These are phyloP conservation scores for Cardiocondyla obscurior DNA, from an alignment of 1,140 invertebrate species.

Conservation along the genomic window DNA sequence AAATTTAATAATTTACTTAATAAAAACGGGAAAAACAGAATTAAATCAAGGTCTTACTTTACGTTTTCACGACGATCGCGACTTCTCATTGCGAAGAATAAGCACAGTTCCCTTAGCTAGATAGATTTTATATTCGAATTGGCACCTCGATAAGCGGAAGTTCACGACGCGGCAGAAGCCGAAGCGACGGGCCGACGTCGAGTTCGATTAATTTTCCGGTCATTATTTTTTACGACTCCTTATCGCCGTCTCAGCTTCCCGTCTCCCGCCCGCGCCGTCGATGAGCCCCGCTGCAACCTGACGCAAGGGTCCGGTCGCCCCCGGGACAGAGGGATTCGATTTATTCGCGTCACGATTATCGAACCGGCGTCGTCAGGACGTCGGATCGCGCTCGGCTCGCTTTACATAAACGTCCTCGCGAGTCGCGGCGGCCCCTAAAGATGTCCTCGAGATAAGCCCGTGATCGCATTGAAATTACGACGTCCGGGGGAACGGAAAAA, in stretches of 20 bases:
- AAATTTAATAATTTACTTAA: no score
- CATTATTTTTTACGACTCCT: slow-evolving; percentile 82
- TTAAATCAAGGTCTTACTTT: no score
- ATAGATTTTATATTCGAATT: slow-evolving; percentile 32
- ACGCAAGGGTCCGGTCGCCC: neutral
- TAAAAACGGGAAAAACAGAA: no score
- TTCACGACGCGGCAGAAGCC: slow-evolving; percentile 74
- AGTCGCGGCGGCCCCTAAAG: slow-evolving; percentile 77
- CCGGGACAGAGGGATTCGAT: slow-evolving; percentile 49
- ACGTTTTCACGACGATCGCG: no score
- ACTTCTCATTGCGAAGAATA: neutral
- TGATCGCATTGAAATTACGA: slow-evolving; percentile 60
- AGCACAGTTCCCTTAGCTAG: neutral
- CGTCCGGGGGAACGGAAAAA: neutral
- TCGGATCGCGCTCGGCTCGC: slow-evolving; percentile 51
- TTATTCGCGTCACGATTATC: slow-evolving; percentile 77
- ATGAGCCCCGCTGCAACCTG: neutral
- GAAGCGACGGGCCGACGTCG: slow-evolving; percentile 76
- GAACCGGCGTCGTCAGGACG: slow-evolving; percentile 56
- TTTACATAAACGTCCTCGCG: slow-evolving; percentile 79
- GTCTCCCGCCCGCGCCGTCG: slow-evolving; percentile 8
- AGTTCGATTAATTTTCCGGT: slow-evolving; percentile 83
- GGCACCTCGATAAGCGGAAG: slow-evolving; percentile 41
- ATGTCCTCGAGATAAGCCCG: slow-evolving; percentile 72
- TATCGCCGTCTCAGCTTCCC: slow-evolving; percentile 71